Base-by-base conservation (phyloP, 2,113 vertebrate species). In the Prietella phreatophila region DNA sequence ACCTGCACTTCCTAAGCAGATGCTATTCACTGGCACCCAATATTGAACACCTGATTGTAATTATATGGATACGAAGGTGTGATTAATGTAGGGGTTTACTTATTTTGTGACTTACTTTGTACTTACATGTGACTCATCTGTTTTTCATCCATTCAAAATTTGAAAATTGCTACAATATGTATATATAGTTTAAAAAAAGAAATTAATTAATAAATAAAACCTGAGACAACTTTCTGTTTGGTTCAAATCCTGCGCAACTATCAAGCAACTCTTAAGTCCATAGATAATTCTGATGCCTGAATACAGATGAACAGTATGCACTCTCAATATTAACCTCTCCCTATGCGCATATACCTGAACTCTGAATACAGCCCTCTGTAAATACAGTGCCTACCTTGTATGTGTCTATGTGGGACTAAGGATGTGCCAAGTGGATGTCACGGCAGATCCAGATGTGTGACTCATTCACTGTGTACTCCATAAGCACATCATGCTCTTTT, bases 401-500 rank as follows among this genome's bases (percentile, higher is more conserved):
- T 58, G 33, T 17, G 11, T 61, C 80, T 61, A 15, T 61, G 33
- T 82, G n/a, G 47, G 83, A 76, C 53, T 36, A 60, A 11, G 19
- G 14, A 25, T 78, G 67, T 85, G 53, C 53, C 63, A 60, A 85
- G 67, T 5, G 19, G 69, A 89, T 81, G 19, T 87, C 79, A 79
- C 2, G 71, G 83, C 56, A 11, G 61, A 69, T 80, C 36, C 82
- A 87, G 61, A 80, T n/a, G 25, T 58, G 80, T 91, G 86, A 87
- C 83, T 88, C 86, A 88, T 60, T 60, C 58, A 20, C 4, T 7
- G 55, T 86, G 61, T 60, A 61, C 76, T 53, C 25, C 25, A 69
- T 80, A 9, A 47, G 56, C 69, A 58, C 36, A 81, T 55, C 82
- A 47, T 69, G 27, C 56, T 84, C 33, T 83, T 47, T 3, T 88